These are phyloP conservation scores for Harmothoe impar DNA, from an alignment of 2,888 invertebrate species.

Conservation along the genomic window DNA sequence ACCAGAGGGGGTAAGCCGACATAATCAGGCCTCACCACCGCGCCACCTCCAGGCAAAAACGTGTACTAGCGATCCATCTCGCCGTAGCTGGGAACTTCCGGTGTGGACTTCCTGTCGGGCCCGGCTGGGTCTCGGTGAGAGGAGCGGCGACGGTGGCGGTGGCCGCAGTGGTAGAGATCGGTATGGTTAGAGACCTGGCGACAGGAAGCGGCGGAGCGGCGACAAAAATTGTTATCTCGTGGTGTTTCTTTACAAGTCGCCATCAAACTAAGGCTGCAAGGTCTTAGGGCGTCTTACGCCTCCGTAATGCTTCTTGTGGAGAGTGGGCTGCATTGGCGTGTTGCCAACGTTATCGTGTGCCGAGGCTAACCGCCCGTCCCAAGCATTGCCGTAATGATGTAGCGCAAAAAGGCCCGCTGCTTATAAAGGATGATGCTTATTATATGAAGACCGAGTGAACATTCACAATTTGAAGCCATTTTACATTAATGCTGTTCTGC, in stretches of 20 bases:
- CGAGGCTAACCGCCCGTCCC: neutral
- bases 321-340: neutral
- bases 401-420: neutral
- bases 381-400: neutral
- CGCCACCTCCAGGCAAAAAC: neutral
- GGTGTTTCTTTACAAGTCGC: neutral
- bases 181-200: too few relatives aligned
- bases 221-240: neutral
- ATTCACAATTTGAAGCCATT: neutral
- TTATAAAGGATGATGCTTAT: neutral
- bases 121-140: too few relatives aligned
- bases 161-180: too few relatives aligned
- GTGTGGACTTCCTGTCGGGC: too few relatives aligned
- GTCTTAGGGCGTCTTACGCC: conserved; percentile 2
- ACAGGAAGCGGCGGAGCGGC: too few relatives aligned
- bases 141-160: too few relatives aligned
- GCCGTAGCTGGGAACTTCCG: neutral
- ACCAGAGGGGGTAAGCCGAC: neutral
- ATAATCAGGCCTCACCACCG: neutral
- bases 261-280: neutral
- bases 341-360: neutral
- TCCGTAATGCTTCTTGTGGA: neutral
- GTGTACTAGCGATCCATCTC: neutral
- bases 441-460: neutral
- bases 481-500: neutral